These are phyloP conservation scores for Drosophila koepferae DNA, from an alignment of 2,888 invertebrate species.

Conservation along the genomic window DNA sequence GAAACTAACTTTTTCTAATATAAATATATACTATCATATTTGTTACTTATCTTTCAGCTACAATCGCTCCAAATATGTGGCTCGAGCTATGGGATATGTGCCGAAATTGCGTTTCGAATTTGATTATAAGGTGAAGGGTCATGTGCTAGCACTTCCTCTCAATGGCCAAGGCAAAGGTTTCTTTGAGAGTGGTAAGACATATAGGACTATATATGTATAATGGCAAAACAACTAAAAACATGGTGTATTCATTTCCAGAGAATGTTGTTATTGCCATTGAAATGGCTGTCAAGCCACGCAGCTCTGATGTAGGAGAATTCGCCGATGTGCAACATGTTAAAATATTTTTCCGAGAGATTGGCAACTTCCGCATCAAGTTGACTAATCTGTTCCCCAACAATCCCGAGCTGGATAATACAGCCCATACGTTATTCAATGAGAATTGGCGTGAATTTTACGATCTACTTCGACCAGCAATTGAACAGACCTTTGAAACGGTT, in stretches of 20 bases:
- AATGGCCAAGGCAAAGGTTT: conserved; percentile 87
- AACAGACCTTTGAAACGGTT: conserved; percentile 89
- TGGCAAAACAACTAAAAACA: too few relatives aligned
- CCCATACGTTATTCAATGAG: conserved; percentile 89
- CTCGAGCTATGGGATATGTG: conserved; percentile 84
- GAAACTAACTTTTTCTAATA: not conserved
- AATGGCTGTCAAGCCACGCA: conserved; percentile 38
- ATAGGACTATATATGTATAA: not conserved
- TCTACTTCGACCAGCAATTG: conserved; percentile 88
- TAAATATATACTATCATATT: conserved; percentile 36
- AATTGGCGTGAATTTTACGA: conserved; percentile 90
- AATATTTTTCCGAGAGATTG: conserved; percentile 87
- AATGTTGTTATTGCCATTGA: conserved; percentile 41
- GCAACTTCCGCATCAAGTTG: conserved; percentile 88
- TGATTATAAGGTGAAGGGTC: conserved; percentile 88
- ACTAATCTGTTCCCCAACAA: conserved; percentile 87
- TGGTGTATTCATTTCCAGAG: conserved; percentile 30
- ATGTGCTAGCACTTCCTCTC: conserved; percentile 88
- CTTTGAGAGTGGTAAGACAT: conserved; percentile 88
- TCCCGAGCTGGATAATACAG: conserved; percentile 87
- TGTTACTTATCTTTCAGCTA: conserved; percentile 31
- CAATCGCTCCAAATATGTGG: conserved; percentile 37
- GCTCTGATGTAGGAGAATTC: conserved; percentile 85
- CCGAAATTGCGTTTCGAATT: conserved; percentile 89
- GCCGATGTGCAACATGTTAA: conserved; percentile 88